Percentiles rank a stretch among this genome's conserved stretches.
Conservation (phyloP, 1,140 invertebrate species). For the Yoshiicerus persimilis region DNA sequence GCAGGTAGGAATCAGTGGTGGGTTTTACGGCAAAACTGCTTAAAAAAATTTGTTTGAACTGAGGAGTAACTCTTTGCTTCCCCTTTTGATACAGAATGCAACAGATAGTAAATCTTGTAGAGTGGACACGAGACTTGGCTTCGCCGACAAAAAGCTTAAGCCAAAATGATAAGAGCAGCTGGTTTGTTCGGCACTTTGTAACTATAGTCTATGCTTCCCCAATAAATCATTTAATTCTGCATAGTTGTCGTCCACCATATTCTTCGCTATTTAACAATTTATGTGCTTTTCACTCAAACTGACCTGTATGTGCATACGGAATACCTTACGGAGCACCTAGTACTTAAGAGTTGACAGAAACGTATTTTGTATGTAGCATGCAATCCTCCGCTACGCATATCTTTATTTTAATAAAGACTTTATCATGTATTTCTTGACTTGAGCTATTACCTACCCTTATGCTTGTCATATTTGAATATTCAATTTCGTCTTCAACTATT, state of each 20-base stretch:
- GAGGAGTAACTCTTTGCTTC: not conserved
- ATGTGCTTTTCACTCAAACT: not conserved
- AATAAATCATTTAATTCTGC: constrained; percentile 21
- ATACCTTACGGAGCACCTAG: not conserved
- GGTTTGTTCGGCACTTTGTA: not conserved
- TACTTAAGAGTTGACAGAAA: not conserved
- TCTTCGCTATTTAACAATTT: not conserved
- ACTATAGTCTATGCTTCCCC: not conserved
- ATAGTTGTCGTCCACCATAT: not conserved
- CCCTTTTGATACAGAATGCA: not conserved
- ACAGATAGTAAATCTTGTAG: not conserved
- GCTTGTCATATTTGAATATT: too few species aligned
- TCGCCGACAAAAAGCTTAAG: not conserved
- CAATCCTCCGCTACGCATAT: not conserved
- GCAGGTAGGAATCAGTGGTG: not conserved
- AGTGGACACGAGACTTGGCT: not conserved
- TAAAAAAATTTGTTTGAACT: not conserved
- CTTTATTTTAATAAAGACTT: not conserved
- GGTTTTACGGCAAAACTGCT: not conserved
- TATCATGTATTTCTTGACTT: too few species aligned
- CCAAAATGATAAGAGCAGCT: constrained; percentile 6
- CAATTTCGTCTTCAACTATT: too few species aligned
- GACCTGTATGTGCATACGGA: not conserved
- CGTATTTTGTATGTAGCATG: not conserved
- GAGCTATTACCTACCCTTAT: too few species aligned